These are phyloP conservation scores for Oscheius sp. DNA, from an alignment of 2,888 invertebrate species.

Conservation along the genomic window DNA sequence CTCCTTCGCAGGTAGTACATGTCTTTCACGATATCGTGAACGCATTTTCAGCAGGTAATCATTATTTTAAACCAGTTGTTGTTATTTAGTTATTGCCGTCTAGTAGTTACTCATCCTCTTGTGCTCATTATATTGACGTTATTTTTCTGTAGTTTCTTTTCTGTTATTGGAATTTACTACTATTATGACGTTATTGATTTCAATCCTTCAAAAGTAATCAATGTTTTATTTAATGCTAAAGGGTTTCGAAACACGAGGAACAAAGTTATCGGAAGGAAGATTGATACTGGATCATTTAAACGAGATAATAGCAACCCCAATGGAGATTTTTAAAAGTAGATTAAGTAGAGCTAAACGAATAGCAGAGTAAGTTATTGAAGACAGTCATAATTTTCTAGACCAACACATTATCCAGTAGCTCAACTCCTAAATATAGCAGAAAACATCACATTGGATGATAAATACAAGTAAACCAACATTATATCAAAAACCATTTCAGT, in stretches of 20 bases:
- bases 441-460: slow-evolving; percentile 6
- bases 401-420: too few species aligned
- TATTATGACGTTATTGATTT: slow-evolving; percentile 41
- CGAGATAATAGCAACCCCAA: slow-evolving; percentile 19
- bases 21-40: slow-evolving; percentile 1
- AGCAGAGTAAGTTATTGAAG: not conserved
- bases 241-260: slow-evolving; percentile 56
- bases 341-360: not conserved
- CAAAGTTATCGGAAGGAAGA: slow-evolving; percentile 37
- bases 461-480: not conserved
- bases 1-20: not conserved
- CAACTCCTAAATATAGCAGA: not conserved
- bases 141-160: slow-evolving; percentile 34
- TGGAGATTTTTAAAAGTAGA: slow-evolving; percentile 16
- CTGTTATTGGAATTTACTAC: slow-evolving; percentile 34
- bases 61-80: not conserved
- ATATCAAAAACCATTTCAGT: not conserved
- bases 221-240: slow-evolving; percentile 1
- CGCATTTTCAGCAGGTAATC: slow-evolving; percentile 4
- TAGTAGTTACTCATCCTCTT: slow-evolving; percentile 36
- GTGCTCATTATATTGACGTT: slow-evolving; percentile 36
- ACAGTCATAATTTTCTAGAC: too few species aligned
- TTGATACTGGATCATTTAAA: slow-evolving; percentile 41
- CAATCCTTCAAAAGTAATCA: slow-evolving; percentile 43
- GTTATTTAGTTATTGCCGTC: slow-evolving; percentile 36